Percentiles rank a stretch among this genome's conserved stretches.
Conservation (phyloP, 2,797 vertebrate genomes). For the Notamacropus eugenii region DNA sequence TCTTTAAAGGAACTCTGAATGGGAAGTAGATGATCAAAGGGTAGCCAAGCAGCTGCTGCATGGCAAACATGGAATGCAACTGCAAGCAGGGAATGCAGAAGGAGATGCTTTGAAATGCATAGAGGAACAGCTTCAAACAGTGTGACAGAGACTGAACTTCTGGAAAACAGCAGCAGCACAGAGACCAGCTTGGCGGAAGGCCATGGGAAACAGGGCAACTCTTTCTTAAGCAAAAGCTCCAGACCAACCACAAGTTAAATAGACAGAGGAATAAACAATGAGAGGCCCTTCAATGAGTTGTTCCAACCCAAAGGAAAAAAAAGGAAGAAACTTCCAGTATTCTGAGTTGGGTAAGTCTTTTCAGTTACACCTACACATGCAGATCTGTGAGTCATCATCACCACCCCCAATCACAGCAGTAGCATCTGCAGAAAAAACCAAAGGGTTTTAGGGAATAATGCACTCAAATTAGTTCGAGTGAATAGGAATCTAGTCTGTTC, state of each 20-base stretch:
- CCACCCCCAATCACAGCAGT: neutral
- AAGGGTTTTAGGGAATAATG: neutral
- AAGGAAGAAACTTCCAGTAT: neutral
- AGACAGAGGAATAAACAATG: neutral
- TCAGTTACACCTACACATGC: slow-evolving; percentile 26
- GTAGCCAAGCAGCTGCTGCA: neutral
- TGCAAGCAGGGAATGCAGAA: slow-evolving; percentile 3
- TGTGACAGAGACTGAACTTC: slow-evolving; percentile 16
- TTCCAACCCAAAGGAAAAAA: neutral
- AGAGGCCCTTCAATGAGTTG: slow-evolving; percentile 33
- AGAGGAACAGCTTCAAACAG: slow-evolving; percentile 17
- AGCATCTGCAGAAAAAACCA: neutral
- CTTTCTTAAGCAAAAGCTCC: slow-evolving; percentile 12
- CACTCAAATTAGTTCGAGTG: neutral
- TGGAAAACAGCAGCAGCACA: slow-evolving; percentile 16
- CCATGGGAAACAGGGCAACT: slow-evolving; percentile 4
- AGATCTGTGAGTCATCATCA: neutral
- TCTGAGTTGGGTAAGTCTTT: neutral
- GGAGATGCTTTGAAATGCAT: neutral
- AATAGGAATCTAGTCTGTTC: neutral
- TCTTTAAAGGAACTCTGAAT: neutral
- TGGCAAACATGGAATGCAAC: slow-evolving; percentile 13
- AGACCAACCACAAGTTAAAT: neutral
- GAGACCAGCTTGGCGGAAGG: slow-evolving; percentile 4
- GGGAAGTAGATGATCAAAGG: neutral